phyloP scores from a whole-genome alignment of 2,113 vertebrate species.

The Oreochromis niloticus region DNA sequence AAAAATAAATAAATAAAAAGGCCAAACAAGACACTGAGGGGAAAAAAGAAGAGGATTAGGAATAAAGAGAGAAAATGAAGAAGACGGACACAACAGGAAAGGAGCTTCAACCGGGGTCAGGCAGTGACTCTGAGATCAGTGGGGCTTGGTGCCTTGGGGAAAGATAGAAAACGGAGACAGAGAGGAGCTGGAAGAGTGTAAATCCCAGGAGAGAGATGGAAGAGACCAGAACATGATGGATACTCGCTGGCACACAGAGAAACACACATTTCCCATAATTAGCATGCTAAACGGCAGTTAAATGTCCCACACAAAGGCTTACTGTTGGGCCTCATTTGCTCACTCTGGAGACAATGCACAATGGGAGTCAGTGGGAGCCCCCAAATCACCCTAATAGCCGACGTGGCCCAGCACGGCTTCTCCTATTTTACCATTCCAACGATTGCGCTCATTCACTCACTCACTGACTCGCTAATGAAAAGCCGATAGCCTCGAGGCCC shows the following conservation, averaged over 20 bases:
- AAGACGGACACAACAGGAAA: slow-evolving; percentile 9
- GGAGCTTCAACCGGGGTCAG: not conserved
- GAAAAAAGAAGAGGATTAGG: fast-evolving
- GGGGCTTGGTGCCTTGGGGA: slow-evolving; percentile 2
- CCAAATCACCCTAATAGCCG: slow-evolving; percentile 48
- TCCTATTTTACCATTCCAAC: slow-evolving; percentile 32
- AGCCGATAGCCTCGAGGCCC: slow-evolving; percentile 48
- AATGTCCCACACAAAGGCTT: slow-evolving; percentile 58
- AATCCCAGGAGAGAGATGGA: slow-evolving; percentile 12
- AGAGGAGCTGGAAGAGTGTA: not conserved
- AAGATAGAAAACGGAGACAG: not conserved
- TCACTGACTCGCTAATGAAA: slow-evolving; percentile 57
- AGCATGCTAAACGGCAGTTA: slow-evolving; percentile 64
- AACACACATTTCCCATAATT: slow-evolving; percentile 59
- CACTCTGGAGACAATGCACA: slow-evolving; percentile 62
- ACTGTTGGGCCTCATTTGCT: slow-evolving; percentile 49
- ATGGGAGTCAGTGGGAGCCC: slow-evolving; percentile 54
- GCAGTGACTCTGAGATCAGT: not conserved
- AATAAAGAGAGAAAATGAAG: not conserved
- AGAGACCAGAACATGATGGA: slow-evolving; percentile 18
- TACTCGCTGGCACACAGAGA: slow-evolving; percentile 17
- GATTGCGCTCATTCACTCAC: slow-evolving; percentile 45
- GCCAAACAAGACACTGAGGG: not conserved
- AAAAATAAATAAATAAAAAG: not conserved
- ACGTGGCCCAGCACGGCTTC: slow-evolving; percentile 36